Conservation (phyloP, 1,140 invertebrate species). For the Myzus persicae region DNA sequence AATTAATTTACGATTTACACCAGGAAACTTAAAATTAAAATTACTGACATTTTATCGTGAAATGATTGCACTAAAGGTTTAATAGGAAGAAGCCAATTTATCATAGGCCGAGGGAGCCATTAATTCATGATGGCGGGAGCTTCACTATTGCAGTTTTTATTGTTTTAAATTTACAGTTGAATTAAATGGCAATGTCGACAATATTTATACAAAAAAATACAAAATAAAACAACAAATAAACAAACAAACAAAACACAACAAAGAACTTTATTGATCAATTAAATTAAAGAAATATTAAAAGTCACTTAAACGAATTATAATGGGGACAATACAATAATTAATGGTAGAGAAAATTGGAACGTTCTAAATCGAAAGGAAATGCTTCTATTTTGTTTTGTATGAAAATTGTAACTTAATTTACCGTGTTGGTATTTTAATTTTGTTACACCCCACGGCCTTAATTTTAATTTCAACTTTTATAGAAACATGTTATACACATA, state of each 20-base stretch:
- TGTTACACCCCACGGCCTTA: neutral
- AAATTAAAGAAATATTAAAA: constrained; percentile 18
- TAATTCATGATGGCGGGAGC: neutral
- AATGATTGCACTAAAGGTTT: neutral
- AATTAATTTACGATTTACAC: neutral
- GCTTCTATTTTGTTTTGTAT: neutral
- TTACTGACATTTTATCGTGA: neutral
- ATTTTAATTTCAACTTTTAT: neutral
- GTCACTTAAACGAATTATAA: constrained; percentile 24
- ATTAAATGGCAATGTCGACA: neutral
- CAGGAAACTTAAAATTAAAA: constrained; percentile 36
- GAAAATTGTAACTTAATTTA: neutral
- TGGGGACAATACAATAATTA: neutral
- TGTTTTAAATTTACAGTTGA: constrained; percentile 27
- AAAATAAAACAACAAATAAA: neutral
- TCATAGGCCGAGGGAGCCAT: constrained; percentile 19
- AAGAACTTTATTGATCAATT: neutral
- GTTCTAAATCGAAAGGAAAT: neutral
- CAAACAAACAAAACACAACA: neutral
- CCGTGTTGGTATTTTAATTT: neutral
- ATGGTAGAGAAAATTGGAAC: neutral
- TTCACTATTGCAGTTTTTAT: neutral
- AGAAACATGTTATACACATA: neutral
- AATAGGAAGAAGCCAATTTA: constrained; percentile 53
- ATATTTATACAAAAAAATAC: neutral